Percentiles rank a stretch among this genome's conserved stretches.
These are phyloP conservation scores for Hippocampus zosterae DNA, from an alignment of 2,113 vertebrate genomes.

Conservation along the genomic window DNA sequence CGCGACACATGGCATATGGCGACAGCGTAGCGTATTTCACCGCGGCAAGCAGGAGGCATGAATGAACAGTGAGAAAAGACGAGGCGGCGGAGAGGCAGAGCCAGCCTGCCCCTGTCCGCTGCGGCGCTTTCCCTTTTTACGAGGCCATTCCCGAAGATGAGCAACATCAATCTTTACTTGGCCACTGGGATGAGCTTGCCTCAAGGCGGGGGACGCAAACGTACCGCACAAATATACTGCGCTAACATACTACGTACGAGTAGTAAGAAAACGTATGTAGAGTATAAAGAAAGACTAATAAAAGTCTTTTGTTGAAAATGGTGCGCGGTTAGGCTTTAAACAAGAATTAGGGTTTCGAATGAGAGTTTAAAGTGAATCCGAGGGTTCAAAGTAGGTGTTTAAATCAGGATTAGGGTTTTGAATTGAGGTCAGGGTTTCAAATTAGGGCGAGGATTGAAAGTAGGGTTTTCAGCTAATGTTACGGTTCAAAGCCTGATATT, in stretches of 20 bases:
- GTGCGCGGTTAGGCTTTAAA: too few species aligned
- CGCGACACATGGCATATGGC: background rate
- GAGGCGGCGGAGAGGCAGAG: background rate
- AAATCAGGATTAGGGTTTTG: background rate
- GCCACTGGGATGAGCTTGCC: conserved; percentile 3
- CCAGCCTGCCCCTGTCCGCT: background rate
- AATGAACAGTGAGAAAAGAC: conserved; percentile 4
- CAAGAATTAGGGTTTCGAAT: background rate
- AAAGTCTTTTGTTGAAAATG: too few species aligned
- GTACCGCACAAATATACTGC: background rate
- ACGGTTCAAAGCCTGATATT: too few species aligned
- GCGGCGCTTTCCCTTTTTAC: conserved; percentile 1
- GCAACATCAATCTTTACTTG: conserved; percentile 12
- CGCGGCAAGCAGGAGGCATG: background rate
- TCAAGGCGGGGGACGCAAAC: background rate
- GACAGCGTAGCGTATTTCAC: background rate
- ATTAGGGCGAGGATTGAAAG: background rate
- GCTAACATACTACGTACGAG: background rate
- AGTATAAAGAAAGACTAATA: too few species aligned
- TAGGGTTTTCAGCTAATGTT: background rate
- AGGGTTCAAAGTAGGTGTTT: background rate
- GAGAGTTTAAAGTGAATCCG: too few species aligned
- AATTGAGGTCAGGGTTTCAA: background rate
- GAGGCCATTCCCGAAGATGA: conserved; percentile 5
- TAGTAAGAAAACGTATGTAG: too few species aligned